These are phyloP conservation scores for Fistularia tabacaria DNA, from an alignment of 2,797 vertebrate species.

Conservation along the genomic window DNA sequence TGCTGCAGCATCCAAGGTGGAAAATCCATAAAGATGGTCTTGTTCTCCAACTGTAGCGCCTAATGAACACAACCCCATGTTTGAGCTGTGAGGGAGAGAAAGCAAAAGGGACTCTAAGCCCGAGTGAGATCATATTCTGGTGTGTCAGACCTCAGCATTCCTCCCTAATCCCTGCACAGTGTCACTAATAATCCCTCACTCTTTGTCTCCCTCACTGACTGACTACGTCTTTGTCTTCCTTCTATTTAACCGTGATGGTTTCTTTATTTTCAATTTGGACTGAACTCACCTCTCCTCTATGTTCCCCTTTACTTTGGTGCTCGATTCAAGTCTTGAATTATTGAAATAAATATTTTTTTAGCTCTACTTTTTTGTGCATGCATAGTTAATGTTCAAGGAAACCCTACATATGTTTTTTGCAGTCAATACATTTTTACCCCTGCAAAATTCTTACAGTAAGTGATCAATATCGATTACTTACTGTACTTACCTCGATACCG, in stretches of 20 bases:
- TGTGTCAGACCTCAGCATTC: conserved; percentile 59
- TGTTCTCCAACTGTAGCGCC: conserved; percentile 31
- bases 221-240: conserved; percentile 28
- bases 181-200: conserved; percentile 57
- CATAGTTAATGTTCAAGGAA: too few relatives aligned
- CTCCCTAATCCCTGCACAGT: conserved; percentile 54
- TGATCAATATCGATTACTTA: too few relatives aligned
- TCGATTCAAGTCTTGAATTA: too few relatives aligned
- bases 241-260: conserved; percentile 8
- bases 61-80: conserved; percentile 37
- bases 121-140: conserved; percentile 48
- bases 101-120: conserved; percentile 55
- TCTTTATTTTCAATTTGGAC: conserved; percentile 15
- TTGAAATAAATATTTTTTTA: too few relatives aligned
- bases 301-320: too few relatives aligned
- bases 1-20: conserved; percentile 54
- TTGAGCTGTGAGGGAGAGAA: conserved; percentile 20
- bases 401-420: too few relatives aligned
- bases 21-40: conserved; percentile 60
- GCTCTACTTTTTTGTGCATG: too few relatives aligned
- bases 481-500: too few relatives aligned
- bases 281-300: conserved; percentile 12
- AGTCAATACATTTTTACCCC: too few relatives aligned
- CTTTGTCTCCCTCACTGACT: conserved; percentile 41
- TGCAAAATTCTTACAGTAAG: too few relatives aligned